Percentiles rank a stretch among this genome's conserved stretches.
phyloP scores from a whole-genome alignment of 2,797 vertebrate genomes.

The Pseudochirops cupreus region DNA sequence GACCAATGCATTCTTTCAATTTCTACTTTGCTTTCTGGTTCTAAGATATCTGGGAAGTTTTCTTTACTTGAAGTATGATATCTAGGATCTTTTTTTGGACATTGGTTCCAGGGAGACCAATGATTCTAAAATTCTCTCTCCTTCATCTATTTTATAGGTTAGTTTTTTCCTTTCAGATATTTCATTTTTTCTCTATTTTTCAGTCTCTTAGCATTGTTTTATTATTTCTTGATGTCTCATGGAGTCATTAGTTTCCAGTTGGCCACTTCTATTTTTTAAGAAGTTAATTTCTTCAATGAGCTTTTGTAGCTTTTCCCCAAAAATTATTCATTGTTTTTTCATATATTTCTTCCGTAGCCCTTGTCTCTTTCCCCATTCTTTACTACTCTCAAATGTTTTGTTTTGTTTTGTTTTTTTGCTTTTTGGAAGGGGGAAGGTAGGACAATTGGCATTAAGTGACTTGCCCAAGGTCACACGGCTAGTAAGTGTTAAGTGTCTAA shows the following conservation, averaged over 20 bases:
- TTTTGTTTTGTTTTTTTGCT: background rate
- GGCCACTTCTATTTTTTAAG: background rate
- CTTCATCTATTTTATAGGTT: background rate
- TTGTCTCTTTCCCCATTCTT: background rate
- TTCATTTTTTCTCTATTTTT: background rate
- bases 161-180: background rate
- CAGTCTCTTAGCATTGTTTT: background rate
- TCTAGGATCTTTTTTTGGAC: background rate
- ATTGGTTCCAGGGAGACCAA: background rate
- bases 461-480: too few relatives aligned
- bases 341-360: background rate
- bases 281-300: background rate
- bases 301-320: accelerated
- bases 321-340: background rate
- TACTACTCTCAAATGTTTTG: background rate
- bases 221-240: background rate
- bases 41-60: background rate
- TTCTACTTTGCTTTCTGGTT: background rate
- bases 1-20: background rate
- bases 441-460: too few relatives aligned
- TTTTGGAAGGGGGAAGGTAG: too few relatives aligned
- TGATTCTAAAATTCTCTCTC: background rate
- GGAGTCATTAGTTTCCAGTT: background rate
- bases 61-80: background rate
- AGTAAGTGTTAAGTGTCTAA: too few relatives aligned